These are phyloP conservation scores for Rhopalosiphum nymphaeae DNA, from an alignment of 2,888 invertebrate species.

Conservation along the genomic window DNA sequence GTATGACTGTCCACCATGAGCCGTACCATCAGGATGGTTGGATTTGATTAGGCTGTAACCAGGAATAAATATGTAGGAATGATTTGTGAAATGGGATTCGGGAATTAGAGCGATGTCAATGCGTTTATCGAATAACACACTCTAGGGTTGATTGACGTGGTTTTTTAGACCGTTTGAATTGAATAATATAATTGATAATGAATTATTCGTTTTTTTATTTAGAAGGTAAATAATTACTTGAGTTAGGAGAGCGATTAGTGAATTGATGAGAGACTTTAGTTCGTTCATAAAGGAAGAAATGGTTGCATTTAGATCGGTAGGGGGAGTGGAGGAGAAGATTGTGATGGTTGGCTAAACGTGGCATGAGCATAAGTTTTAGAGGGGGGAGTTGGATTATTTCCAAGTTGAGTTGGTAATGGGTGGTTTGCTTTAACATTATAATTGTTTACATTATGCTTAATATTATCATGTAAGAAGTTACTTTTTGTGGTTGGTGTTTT, in stretches of 20 bases:
- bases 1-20: not conserved
- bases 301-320: not conserved
- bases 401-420: not conserved
- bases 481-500: not conserved
- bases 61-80: not conserved
- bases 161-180: not conserved
- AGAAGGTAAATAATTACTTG: too few relatives aligned
- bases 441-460: not conserved
- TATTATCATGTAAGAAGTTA: not conserved
- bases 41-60: not conserved
- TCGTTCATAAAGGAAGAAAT: not conserved
- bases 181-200: too few relatives aligned
- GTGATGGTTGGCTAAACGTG: not conserved
- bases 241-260: too few relatives aligned
- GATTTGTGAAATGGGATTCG: not conserved
- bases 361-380: not conserved
- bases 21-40: not conserved
- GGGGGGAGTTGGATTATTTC: not conserved
- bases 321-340: not conserved
- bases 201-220: too few relatives aligned
- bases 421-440: not conserved
- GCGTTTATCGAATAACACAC: not conserved
- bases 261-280: not conserved
- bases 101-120: constrained; percentile 3
- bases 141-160: not conserved